A percentile compares a stretch with the other conserved stretches of the same genome.
phyloP scores from a whole-genome alignment of 2,888 invertebrate genomes.

The Brenthis hecate region DNA sequence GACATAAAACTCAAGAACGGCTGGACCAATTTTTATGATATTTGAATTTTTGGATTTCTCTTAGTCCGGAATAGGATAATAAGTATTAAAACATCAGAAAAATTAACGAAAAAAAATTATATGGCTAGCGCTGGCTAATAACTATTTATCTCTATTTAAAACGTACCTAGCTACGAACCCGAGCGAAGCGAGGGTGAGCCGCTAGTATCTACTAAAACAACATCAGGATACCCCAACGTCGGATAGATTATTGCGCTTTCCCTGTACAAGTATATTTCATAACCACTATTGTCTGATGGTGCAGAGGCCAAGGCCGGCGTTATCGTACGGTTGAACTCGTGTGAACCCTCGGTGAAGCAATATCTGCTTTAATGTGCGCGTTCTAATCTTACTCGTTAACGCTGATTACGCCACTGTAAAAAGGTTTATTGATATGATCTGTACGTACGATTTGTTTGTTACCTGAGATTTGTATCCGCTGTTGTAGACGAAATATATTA shows the following conservation, averaged over 20 bases:
- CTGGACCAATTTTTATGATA: too few species aligned
- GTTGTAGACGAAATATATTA: not conserved
- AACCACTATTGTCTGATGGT: constrained; percentile 65
- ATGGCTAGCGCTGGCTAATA: too few species aligned
- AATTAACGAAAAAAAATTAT: too few species aligned
- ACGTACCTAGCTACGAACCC: too few species aligned
- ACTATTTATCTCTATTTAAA: too few species aligned
- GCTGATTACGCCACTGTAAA: constrained; percentile 44
- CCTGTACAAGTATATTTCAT: constrained; percentile 42
- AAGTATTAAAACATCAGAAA: too few species aligned
- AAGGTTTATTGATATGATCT: constrained; percentile 38
- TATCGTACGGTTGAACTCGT: constrained; percentile 63
- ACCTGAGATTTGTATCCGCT: constrained; percentile 17
- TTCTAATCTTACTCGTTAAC: constrained; percentile 44
- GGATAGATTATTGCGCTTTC: constrained; percentile 20
- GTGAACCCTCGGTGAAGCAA: constrained; percentile 56
- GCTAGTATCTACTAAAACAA: too few species aligned
- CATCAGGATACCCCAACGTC: too few species aligned
- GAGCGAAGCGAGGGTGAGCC: too few species aligned
- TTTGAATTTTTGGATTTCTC: too few species aligned
- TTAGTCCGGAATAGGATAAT: too few species aligned
- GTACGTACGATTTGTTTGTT: constrained; percentile 33
- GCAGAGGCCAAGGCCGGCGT: constrained; percentile 67
- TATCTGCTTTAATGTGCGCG: constrained; percentile 35
- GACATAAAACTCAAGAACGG: too few species aligned